Conservation (phyloP, 2,113 vertebrate species). For the Phrynocephalus versicolor region DNA sequence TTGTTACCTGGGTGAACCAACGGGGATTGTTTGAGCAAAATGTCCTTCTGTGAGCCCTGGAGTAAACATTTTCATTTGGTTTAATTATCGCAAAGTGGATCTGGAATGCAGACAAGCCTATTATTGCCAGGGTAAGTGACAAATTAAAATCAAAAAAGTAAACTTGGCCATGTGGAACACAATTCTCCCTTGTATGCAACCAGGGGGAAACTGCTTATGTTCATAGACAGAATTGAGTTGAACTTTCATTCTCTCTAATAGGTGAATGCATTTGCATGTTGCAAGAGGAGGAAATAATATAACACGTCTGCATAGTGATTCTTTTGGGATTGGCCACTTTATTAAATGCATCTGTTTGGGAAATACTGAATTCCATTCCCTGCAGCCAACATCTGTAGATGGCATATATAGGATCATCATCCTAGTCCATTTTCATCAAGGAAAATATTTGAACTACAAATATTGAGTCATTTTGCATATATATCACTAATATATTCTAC, state of each 20-base stretch:
- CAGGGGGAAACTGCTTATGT: not conserved
- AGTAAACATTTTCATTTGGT: slow-evolving; percentile 44
- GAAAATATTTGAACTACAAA: not conserved
- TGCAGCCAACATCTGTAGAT: fast-evolving
- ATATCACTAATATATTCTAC: not conserved
- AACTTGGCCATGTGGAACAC: not conserved
- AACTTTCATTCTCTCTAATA: slow-evolving; percentile 31
- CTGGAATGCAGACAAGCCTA: slow-evolving; percentile 14
- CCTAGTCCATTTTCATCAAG: not conserved
- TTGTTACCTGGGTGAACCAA: slow-evolving; percentile 36
- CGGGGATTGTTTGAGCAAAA: slow-evolving; percentile 11
- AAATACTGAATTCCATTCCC: not conserved
- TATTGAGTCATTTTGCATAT: slow-evolving; percentile 30
- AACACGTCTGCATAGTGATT: not conserved
- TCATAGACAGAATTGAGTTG: not conserved
- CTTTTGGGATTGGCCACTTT: not conserved
- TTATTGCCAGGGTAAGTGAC: slow-evolving; percentile 2
- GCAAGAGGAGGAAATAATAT: slow-evolving; percentile 31
- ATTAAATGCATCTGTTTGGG: slow-evolving; percentile 18
- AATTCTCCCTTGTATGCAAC: not conserved
- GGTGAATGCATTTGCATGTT: not conserved
- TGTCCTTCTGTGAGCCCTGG: not conserved
- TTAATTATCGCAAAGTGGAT: slow-evolving; percentile 12
- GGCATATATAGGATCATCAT: not conserved
- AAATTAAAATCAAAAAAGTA: slow-evolving; percentile 18